These are phyloP conservation scores for Wiebesia pumilae DNA, from an alignment of 1,140 invertebrate species.

Conservation along the genomic window DNA sequence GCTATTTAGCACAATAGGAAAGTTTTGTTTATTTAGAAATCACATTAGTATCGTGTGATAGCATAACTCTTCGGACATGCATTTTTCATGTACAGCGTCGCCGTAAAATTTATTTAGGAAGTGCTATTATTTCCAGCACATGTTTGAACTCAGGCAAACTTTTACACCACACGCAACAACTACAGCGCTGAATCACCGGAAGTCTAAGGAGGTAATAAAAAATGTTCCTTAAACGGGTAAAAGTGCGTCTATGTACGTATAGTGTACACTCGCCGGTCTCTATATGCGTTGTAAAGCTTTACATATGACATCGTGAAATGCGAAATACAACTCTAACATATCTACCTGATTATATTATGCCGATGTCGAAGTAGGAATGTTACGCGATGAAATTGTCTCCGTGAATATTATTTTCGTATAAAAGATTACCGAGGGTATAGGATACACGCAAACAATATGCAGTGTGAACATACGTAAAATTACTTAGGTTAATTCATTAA, in stretches of 20 bases:
- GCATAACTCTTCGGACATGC: too few species aligned
- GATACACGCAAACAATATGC: background rate
- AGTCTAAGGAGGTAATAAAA: background rate
- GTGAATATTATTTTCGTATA: constrained; percentile 3
- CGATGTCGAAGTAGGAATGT: background rate
- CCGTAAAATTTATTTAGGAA: background rate
- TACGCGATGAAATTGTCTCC: background rate
- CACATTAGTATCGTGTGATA: too few species aligned
- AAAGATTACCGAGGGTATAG: background rate
- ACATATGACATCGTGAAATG: constrained; percentile 18
- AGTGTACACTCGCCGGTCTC: background rate
- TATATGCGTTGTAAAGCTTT: background rate
- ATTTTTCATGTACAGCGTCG: background rate
- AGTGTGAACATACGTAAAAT: background rate
- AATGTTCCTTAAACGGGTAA: background rate
- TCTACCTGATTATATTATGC: too few species aligned
- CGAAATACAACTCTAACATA: constrained; percentile 7
- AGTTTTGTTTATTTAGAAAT: too few species aligned
- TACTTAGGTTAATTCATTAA: background rate
- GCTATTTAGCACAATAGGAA: too few species aligned
- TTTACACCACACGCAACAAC: background rate
- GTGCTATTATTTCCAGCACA: background rate
- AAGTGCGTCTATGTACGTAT: background rate
- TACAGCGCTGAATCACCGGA: background rate
- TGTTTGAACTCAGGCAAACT: background rate